phyloP scores from a whole-genome alignment of 2,113 vertebrate genomes.

The Cephalophus harveyi region DNA sequence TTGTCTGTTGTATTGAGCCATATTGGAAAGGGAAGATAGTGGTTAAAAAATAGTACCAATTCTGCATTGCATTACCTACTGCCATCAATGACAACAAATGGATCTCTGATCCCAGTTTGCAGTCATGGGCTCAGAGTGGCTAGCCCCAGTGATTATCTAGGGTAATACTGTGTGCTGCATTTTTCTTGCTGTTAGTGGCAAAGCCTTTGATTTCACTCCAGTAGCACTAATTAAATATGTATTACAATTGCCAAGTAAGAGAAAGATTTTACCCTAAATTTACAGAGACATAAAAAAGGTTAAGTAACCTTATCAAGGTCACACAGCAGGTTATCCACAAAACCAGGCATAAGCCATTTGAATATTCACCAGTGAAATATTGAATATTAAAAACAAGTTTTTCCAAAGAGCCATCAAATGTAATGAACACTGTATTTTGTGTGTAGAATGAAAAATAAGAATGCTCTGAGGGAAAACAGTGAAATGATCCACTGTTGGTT shows the following conservation, averaged over 20 bases:
- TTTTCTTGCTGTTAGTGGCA: constrained; percentile 37
- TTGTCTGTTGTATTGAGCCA: not conserved
- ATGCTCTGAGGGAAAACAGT: constrained; percentile 37
- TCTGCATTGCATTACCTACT: not conserved
- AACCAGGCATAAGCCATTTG: constrained; percentile 28
- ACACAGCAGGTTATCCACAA: constrained; percentile 55
- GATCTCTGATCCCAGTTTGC: not conserved
- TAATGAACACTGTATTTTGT: constrained; percentile 40
- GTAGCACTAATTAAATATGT: constrained; percentile 61
- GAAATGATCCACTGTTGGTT: constrained; percentile 36
- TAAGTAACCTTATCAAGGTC: constrained; percentile 66
- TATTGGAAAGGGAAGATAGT: not conserved
- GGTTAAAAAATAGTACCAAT: not conserved
- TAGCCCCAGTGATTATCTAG: not conserved
- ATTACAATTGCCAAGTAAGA: constrained; percentile 57
- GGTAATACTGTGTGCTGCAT: not conserved
- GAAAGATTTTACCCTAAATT: constrained; percentile 66
- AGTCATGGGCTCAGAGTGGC: not conserved
- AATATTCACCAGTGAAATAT: constrained; percentile 60
- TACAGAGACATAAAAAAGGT: constrained; percentile 63
- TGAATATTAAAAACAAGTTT: constrained; percentile 66
- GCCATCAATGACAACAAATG: not conserved
- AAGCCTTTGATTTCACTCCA: constrained; percentile 56
- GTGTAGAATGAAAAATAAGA: constrained; percentile 52
- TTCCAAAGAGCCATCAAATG: constrained; percentile 23